Evolutionary conservation across 1,140 invertebrate genomes (phyloP), one percentile per base, ranked within the genome.

Genomic region (Procambarus virginalis): DNA sequence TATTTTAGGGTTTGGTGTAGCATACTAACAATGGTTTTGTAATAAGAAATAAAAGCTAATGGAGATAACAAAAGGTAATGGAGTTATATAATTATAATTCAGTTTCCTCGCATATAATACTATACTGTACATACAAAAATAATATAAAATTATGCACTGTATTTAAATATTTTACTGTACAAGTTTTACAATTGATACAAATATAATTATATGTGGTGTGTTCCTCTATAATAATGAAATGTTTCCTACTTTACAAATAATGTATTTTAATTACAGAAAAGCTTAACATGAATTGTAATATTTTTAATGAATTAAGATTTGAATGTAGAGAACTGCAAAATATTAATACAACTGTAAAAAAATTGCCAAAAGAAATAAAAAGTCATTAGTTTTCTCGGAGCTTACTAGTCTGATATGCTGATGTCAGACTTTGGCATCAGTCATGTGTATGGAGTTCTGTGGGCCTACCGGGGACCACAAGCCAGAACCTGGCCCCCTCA

Each of bases 61-160:
- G 17, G 20, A 17, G 17, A 17, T 17, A 12, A 64, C 3, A 17
- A 64, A 64, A 64, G 60, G 17, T 64, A 20, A 20, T 64, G 17
- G 10, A 64, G 60, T 17, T 20, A 17, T 5, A 64, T 64, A 17
- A 64, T 64, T 75, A 79, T 85, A 80, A 2, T 48, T 84, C 48
- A 70, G 77, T 84, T 10, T 84, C 46, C 84, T n/a, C 79, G 34
- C 79, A 51, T 79, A 55, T 87, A 68, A 55, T 5, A 34, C 34
- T 34, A 34, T 34, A 34, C 34, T 55, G 14, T 60, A 82, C 17
- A 68, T 87, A 49, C 20, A 64, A 64, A 4, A 64, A 64, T 64
- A 64, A 20, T 64, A 64, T 64, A 2, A 64, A 64, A 2, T 58
- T 58, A 58, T 58, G 6, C 6, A 58, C 20, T 64, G 3, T 20